Evolutionary conservation across 2,797 vertebrate genomes (phyloP).

Genomic region (Sus cebifrons): DNA sequence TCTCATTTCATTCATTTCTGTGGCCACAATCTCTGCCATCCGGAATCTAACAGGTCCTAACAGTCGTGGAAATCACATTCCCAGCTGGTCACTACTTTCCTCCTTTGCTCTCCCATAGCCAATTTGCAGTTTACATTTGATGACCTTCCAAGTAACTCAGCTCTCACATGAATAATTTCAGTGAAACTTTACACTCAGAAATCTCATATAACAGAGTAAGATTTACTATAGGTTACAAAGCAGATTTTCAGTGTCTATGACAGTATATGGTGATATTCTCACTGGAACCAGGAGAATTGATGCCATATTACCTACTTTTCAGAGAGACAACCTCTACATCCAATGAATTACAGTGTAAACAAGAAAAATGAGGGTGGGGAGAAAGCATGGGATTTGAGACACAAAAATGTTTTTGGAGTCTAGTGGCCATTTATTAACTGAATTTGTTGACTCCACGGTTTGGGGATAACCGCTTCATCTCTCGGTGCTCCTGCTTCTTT

Average conservation of each 20-base stretch:
- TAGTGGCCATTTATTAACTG: neutral
- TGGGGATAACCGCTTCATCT: neutral
- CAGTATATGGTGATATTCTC: neutral
- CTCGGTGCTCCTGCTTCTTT: neutral
- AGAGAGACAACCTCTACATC: neutral
- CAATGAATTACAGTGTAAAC: neutral
- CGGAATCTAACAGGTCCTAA: neutral
- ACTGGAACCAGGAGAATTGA: neutral
- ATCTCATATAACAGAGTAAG: neutral
- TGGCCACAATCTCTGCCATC: neutral
- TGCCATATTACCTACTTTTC: neutral
- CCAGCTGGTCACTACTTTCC: neutral
- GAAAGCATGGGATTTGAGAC: neutral
- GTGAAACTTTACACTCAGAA: neutral
- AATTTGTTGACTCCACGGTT: neutral
- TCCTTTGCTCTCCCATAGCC: conserved; percentile 16
- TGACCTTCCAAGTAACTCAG: neutral
- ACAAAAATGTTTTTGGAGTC: conserved; percentile 29
- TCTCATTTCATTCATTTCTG: neutral
- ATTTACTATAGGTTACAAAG: conserved; percentile 25
- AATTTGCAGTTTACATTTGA: conserved; percentile 2
- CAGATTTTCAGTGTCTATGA: neutral
- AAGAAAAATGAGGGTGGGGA: neutral
- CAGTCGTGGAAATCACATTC: neutral
- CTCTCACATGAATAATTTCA: conserved; percentile 21